phyloP scores from a whole-genome alignment of 2,113 vertebrate genomes.

The Epinephelus fuscoguttatus region DNA sequence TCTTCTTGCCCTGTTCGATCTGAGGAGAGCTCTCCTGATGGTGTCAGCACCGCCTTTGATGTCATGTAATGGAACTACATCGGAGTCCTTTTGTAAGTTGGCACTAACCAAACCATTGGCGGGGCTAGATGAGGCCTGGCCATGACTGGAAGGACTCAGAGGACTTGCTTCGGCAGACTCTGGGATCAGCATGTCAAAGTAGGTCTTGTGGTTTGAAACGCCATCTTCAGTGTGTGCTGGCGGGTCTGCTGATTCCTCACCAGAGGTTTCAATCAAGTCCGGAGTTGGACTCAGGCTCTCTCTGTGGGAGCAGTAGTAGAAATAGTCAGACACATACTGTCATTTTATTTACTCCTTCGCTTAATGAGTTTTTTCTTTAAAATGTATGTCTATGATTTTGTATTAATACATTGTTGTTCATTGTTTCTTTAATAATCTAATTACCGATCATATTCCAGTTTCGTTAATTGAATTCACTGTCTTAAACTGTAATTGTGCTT shows the following conservation, averaged over 20 bases:
- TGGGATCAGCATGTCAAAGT: neutral
- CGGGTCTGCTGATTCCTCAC: constrained; percentile 36
- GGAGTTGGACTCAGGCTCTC: constrained; percentile 45
- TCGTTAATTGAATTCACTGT: too few relatives aligned
- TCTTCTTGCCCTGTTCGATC: constrained; percentile 51
- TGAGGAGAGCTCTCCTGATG: constrained; percentile 58
- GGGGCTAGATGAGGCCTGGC: neutral
- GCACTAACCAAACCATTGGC: neutral
- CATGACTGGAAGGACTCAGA: neutral
- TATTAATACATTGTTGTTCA: too few relatives aligned
- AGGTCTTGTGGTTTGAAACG: constrained; percentile 9
- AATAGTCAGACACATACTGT: neutral
- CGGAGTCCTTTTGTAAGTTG: neutral
- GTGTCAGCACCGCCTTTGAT: constrained; percentile 3
- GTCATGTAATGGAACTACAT: neutral
- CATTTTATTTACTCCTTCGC: too few relatives aligned
- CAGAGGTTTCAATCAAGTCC: constrained; percentile 26
- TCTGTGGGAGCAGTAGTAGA: neutral
- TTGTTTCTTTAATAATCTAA: too few relatives aligned
- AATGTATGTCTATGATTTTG: too few relatives aligned
- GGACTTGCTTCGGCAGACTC: constrained; percentile 22
- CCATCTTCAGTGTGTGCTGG: neutral
- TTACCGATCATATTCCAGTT: too few relatives aligned
- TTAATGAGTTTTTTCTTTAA: too few relatives aligned
- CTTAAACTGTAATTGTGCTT: too few relatives aligned